Percentiles rank a stretch among this genome's conserved stretches.
Evolutionary conservation across 2,888 invertebrate species (phyloP).

Genomic region (Eristalis tenax): DNA sequence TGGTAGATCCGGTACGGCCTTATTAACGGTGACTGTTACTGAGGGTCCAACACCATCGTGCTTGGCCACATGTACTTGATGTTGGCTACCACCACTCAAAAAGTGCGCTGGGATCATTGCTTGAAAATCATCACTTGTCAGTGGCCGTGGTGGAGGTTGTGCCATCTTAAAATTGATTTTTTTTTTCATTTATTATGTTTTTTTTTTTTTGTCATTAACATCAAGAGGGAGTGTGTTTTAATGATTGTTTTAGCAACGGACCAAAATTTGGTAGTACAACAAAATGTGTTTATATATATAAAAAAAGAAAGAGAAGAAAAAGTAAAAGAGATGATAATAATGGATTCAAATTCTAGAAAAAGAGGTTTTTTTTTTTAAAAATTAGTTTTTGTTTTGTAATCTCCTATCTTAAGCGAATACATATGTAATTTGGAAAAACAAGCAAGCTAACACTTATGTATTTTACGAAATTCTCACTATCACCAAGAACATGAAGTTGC

Average conservation of each 20-base stretch:
- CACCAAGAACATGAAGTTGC: background rate
- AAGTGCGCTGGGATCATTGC: conserved; percentile 97
- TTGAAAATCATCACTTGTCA: conserved; percentile 97
- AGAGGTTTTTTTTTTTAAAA: background rate
- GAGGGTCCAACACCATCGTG: conserved; percentile 81
- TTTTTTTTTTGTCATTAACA: conserved; percentile 73
- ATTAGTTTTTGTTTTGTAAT: conserved; percentile 20
- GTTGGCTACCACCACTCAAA: conserved; percentile 91
- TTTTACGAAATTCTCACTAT: conserved; percentile 5
- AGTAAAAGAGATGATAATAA: conserved; percentile 72
- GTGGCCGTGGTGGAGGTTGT: conserved; percentile 86
- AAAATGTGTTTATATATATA: conserved; percentile 61
- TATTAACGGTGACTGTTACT: conserved; percentile 93
- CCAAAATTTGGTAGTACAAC: conserved; percentile 61
- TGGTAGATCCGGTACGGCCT: conserved; percentile 86
- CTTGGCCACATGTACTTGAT: conserved; percentile 81
- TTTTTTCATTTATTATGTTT: conserved; percentile 46
- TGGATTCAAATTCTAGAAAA: conserved; percentile 29
- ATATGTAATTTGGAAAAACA: conserved; percentile 28
- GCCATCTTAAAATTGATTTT: conserved; percentile 72
- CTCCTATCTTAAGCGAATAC: conserved; percentile 32
- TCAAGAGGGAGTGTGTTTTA: conserved; percentile 67
- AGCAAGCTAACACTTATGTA: conserved; percentile 22
- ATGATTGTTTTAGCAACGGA: conserved; percentile 66
- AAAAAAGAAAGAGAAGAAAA: conserved; percentile 72